Evolutionary conservation across 2,888 invertebrate genomes (phyloP), one percentile per base, ranked within the genome.

Genomic region (Apamea crenata): DNA sequence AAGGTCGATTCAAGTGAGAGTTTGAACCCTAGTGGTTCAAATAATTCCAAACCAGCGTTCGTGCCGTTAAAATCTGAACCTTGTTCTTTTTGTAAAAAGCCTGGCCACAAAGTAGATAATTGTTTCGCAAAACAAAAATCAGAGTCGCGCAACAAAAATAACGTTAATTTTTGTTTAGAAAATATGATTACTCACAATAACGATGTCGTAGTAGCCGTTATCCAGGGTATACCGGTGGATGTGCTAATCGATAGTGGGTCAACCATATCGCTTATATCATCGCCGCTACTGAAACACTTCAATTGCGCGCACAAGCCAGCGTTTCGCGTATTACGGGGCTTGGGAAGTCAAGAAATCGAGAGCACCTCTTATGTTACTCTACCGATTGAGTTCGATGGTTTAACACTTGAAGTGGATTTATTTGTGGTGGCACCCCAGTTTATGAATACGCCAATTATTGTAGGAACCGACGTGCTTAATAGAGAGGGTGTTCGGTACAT

Each of bases 41-140:
- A 53, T 53, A 53, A 53, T 8, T 21, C 53, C 21, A 53, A 53
- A 53, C 21, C 21, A 21, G 21, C 14, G 59, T 61, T n/a, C 16
- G n/a, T n/a, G n/a, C 14, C n/a, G n/a, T n/a, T 61, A 61, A 61
- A 59, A 61, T 61, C n/a, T n/a, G 59, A 61, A n/a, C 59, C n/a
- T n/a, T 61, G n/a, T 61, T 61, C 59, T 61, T 61, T 61, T 61
- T 61, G 59, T 14, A 61, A 61, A 14, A 61, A 61, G 14, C 59
- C 59, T 61, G 59, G 59, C 36, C 36, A 36, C 36, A 36, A 36
- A 36, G 36, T 36, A 36, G 36, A 36, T 1, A 36, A 36, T 4
- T 61, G 59, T 61, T 61, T 61, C n/a, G n/a, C 59, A 61, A 61
- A 61, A 61, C 59, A 61, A 61, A 61, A 61, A 14, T 59, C 53